Conservation (phyloP, 2,797 vertebrate genomes). For the Dicrostonyx torquatus region DNA sequence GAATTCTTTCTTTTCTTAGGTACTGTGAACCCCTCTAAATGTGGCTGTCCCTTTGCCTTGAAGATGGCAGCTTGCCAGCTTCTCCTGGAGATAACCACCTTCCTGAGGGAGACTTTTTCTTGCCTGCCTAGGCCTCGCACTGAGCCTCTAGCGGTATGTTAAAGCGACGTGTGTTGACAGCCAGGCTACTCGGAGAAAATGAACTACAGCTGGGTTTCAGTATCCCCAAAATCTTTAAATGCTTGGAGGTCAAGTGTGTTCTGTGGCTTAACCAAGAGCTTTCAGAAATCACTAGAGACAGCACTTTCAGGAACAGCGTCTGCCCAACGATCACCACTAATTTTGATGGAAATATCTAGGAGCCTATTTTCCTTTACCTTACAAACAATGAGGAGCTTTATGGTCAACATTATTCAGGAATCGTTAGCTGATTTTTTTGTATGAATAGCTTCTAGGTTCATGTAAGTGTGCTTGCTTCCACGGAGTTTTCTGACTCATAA, state of each 20-base stretch:
- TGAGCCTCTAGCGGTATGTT: constrained; percentile 95
- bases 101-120: constrained; percentile 97
- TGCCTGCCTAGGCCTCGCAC: constrained; percentile 96
- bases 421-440: neutral
- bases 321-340: too few species aligned
- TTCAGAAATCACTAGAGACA: constrained; percentile 51
- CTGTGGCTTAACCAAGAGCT: neutral
- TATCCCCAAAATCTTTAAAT: neutral
- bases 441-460: neutral
- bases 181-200: neutral
- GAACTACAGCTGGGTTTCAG: neutral
- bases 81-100: constrained; percentile 97
- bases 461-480: neutral
- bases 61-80: constrained; percentile 99
- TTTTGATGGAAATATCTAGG: neutral
- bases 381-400: neutral
- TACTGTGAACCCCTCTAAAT: constrained; percentile 98
- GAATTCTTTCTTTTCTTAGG: constrained; percentile 86
- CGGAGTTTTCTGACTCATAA: constrained; percentile 9
- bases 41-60: constrained; percentile 97
- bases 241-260: neutral
- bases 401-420: constrained; percentile 16
- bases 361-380: neutral
- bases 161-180: neutral
- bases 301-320: neutral